Percentiles rank a stretch among this genome's conserved stretches.
Evolutionary conservation across 2,888 invertebrate genomes (phyloP).

Genomic region (Mesorhabditis sp.): DNA sequence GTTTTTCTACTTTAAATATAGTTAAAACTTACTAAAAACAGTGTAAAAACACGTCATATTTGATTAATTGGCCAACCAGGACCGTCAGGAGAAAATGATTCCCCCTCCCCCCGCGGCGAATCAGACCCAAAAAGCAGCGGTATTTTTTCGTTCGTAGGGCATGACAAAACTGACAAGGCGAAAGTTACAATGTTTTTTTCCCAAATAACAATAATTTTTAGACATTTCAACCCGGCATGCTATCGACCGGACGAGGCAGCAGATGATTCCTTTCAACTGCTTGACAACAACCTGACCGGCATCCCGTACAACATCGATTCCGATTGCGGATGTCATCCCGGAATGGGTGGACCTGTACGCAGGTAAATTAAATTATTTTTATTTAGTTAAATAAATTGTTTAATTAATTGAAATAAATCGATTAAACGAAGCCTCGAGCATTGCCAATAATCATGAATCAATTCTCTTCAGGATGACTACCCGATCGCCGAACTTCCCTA

Average conservation of each 20-base stretch:
- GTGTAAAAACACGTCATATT: too few species aligned
- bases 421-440: neutral
- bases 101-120: too few species aligned
- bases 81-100: too few species aligned
- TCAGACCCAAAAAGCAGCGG: too few species aligned
- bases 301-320: constrained; percentile 35
- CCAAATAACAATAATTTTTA: neutral
- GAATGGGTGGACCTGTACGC: constrained; percentile 47
- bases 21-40: too few species aligned
- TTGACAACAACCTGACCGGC: neutral
- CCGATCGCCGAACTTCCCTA: constrained; percentile 25
- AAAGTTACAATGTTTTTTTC: too few species aligned
- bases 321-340: constrained; percentile 31
- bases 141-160: too few species aligned
- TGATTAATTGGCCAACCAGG: too few species aligned
- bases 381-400: neutral
- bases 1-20: too few species aligned
- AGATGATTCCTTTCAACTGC: neutral
- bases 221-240: neutral
- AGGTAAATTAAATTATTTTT: constrained; percentile 11
- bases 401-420: neutral
- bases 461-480: constrained; percentile 33
- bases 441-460: neutral
- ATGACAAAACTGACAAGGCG: too few species aligned
- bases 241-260: neutral